Evolutionary conservation across 2,113 vertebrate genomes (phyloP).

Genomic region (Dromas ardeola): DNA sequence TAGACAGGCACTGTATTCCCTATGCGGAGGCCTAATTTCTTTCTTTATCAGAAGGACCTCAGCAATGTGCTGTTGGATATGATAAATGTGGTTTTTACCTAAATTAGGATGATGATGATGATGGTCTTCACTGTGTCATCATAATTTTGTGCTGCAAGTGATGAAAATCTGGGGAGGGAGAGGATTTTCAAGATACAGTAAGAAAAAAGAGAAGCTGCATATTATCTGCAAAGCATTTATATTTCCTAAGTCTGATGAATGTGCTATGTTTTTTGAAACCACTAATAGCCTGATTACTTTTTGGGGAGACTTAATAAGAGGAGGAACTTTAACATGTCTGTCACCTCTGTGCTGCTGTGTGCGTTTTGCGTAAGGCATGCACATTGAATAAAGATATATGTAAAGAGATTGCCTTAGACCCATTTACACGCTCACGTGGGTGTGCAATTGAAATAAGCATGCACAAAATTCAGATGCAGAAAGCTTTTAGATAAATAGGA

Average conservation of each 20-base stretch:
- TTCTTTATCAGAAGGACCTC: constrained; percentile 8
- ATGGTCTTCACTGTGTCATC: neutral
- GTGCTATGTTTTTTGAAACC: neutral
- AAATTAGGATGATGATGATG: neutral
- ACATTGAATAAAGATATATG: neutral
- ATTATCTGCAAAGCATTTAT: neutral
- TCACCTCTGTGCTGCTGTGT: neutral
- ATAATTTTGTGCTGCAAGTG: neutral
- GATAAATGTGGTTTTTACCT: neutral
- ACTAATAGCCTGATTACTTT: neutral
- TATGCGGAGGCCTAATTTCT: neutral
- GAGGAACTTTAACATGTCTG: neutral
- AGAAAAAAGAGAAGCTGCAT: neutral
- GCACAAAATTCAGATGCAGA: neutral
- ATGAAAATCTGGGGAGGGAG: neutral
- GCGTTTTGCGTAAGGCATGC: neutral
- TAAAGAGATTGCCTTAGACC: neutral
- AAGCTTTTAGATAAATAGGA: neutral
- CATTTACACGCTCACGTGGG: neutral
- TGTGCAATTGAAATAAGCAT: neutral
- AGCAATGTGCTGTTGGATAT: neutral
- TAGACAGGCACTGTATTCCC: neutral
- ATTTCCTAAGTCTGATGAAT: neutral
- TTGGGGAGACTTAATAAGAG: neutral
- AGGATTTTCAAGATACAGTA: neutral